These are phyloP conservation scores for Drosophila kikkawai DNA, from an alignment of 1,140 invertebrate species.

Conservation along the genomic window DNA sequence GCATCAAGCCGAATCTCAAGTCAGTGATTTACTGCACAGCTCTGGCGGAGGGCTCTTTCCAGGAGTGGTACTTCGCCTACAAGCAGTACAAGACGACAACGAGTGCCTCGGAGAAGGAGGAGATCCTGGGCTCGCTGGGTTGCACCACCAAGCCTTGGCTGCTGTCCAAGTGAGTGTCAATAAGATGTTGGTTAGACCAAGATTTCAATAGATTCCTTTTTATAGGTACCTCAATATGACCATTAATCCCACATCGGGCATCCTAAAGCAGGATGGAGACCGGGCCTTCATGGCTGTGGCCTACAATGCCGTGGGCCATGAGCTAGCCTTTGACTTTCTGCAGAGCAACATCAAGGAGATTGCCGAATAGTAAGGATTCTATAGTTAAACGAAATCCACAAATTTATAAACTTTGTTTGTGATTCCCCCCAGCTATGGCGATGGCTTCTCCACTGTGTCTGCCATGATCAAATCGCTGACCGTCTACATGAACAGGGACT, in stretches of 20 bases:
- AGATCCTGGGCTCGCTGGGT: constrained; percentile 87
- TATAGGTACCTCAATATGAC: constrained; percentile 85
- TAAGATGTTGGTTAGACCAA: rapidly evolving
- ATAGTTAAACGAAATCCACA: rapidly evolving
- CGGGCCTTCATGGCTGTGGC: constrained; percentile 85
- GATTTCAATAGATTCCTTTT: background rate
- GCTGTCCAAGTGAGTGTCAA: constrained; percentile 85
- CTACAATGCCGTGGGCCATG: constrained; percentile 85
- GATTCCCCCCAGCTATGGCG: constrained; percentile 83
- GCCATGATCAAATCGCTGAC: constrained; percentile 86
- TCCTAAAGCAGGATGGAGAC: constrained; percentile 86
- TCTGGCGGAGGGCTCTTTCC: constrained; percentile 85
- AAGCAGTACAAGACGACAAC: constrained; percentile 86
- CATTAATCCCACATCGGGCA: constrained; percentile 84
- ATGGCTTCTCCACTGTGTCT: constrained; percentile 86
- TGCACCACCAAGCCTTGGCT: constrained; percentile 86
- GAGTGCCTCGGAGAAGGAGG: constrained; percentile 87
- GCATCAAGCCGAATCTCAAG: constrained; percentile 85
- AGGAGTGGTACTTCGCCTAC: constrained; percentile 87
- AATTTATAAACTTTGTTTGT: background rate
- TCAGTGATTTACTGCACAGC: constrained; percentile 87
- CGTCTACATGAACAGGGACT: constrained; percentile 86
- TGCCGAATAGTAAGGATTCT: constrained; percentile 85
- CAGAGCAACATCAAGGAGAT: constrained; percentile 85
- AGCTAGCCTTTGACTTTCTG: constrained; percentile 86